Evolutionary conservation across 2,113 vertebrate genomes (phyloP).

Genomic region (Procapra przewalskii): DNA sequence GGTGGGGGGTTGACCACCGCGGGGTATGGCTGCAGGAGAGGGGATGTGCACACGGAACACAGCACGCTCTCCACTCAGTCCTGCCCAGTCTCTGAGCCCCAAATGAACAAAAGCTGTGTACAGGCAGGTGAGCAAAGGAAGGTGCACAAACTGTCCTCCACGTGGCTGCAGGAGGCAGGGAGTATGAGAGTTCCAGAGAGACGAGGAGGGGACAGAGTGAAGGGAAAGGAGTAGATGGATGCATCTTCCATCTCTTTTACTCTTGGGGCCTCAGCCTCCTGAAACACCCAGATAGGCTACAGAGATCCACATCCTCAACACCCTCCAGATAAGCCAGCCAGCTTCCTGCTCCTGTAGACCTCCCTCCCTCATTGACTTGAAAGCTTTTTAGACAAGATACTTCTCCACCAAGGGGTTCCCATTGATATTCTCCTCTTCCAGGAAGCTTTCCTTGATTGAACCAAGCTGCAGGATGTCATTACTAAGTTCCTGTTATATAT

Average conservation of each 20-base stretch:
- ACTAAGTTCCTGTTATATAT: not conserved
- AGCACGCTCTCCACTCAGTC: not conserved
- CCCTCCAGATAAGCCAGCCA: not conserved
- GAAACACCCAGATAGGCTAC: not conserved
- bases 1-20: fast-evolving
- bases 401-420: not conserved
- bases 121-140: not conserved
- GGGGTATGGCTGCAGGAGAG: too few species aligned
- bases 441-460: not conserved
- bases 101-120: not conserved
- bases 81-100: not conserved
- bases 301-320: not conserved
- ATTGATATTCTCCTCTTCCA: not conserved
- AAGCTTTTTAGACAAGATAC: not conserved
- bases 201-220: not conserved
- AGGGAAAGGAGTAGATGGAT: not conserved
- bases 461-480: not conserved
- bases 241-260: not conserved
- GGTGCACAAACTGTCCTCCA: fast-evolving
- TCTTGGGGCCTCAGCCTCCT: not conserved
- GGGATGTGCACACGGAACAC: too few species aligned
- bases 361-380: not conserved
- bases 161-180: too few species aligned
- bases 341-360: not conserved
- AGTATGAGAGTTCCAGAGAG: not conserved